Percentiles rank a stretch among this genome's conserved stretches.
Evolutionary conservation across 2,797 vertebrate species (phyloP).

Genomic region (Xerus rutilus): DNA sequence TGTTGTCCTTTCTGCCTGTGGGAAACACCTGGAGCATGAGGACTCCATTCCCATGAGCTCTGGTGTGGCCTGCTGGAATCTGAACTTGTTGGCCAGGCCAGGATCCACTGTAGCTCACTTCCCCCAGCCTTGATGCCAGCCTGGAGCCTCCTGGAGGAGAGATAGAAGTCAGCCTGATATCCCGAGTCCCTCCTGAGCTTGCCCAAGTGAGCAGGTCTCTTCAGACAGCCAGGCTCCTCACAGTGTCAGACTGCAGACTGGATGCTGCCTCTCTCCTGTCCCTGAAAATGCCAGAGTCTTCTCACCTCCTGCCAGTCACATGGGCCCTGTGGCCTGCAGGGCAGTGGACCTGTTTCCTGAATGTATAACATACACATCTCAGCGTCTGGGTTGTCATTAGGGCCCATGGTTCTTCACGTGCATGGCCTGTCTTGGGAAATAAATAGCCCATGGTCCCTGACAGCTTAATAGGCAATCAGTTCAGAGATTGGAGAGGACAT

Average conservation of each 20-base stretch:
- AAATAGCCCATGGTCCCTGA: background rate
- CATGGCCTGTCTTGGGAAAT: background rate
- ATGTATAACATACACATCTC: background rate
- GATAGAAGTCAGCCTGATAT: background rate
- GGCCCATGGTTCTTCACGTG: background rate
- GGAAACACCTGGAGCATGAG: background rate
- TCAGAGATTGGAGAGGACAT: background rate
- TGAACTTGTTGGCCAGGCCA: background rate
- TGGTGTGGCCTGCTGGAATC: background rate
- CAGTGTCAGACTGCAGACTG: background rate
- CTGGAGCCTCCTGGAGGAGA: background rate
- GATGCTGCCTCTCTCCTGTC: background rate
- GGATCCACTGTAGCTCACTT: background rate
- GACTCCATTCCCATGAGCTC: background rate
- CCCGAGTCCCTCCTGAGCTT: background rate
- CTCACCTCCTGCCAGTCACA: background rate
- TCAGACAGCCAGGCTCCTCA: background rate
- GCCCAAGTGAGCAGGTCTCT: background rate
- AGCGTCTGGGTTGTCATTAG: background rate
- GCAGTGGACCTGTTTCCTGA: background rate
- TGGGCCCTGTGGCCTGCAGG: background rate
- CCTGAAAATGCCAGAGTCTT: background rate
- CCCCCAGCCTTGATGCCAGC: background rate
- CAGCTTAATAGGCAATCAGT: slow-evolving; percentile 23
- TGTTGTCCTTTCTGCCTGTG: background rate